phyloP scores from a whole-genome alignment of 1,140 invertebrate genomes.

The Ceratoteleas bidentatus region DNA sequence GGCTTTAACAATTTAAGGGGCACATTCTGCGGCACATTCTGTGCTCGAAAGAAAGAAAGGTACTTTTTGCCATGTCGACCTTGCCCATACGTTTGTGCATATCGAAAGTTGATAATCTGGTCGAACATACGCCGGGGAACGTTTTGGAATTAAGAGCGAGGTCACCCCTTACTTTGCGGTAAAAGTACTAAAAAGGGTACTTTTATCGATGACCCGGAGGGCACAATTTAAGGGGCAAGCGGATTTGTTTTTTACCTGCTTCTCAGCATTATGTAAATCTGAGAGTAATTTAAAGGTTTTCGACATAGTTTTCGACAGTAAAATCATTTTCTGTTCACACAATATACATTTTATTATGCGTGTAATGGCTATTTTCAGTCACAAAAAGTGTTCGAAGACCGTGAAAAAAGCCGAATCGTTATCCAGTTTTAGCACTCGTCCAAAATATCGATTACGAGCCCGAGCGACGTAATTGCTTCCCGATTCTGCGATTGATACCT shows the following conservation, averaged over 20 bases:
- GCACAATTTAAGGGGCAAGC: no score
- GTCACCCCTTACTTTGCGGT: slow-evolving; percentile 55
- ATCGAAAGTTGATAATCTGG: slow-evolving; percentile 67
- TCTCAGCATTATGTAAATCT: no score
- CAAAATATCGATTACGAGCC: neutral
- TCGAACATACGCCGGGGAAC: slow-evolving; percentile 49
- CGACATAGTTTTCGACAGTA: no score
- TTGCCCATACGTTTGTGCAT: slow-evolving; percentile 45
- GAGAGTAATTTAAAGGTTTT: no score
- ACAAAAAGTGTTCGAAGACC: no score
- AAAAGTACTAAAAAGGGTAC: no score
- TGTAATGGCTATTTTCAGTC: no score
- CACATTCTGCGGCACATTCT: slow-evolving; percentile 18
- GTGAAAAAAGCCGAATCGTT: no score
- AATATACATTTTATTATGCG: no score
- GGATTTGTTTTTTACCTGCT: no score
- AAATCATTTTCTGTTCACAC: no score
- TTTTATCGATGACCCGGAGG: no score
- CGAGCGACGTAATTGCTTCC: slow-evolving; percentile 46
- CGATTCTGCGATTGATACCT: slow-evolving; percentile 44
- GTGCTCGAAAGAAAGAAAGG: slow-evolving; percentile 54
- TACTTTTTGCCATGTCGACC: slow-evolving; percentile 38
- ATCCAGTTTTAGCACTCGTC: neutral
- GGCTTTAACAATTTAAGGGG: slow-evolving; percentile 42
- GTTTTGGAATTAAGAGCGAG: slow-evolving; percentile 69